These are phyloP conservation scores for Ischnura elegans DNA, from an alignment of 2,888 invertebrate genomes.

Conservation along the genomic window DNA sequence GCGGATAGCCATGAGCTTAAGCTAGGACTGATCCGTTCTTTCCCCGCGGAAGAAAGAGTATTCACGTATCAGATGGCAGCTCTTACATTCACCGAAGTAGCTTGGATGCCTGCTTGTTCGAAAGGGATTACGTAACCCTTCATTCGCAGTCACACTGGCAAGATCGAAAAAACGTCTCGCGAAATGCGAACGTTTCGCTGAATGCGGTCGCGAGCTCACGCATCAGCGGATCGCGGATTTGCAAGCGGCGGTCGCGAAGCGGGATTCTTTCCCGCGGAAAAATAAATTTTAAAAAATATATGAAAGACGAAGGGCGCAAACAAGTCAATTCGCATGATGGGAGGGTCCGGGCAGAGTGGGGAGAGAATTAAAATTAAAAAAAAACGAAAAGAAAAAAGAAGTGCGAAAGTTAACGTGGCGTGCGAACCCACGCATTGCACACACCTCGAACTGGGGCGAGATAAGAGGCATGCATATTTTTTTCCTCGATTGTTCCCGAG, in stretches of 20 bases:
- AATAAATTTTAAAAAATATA: too few species aligned
- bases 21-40: not conserved
- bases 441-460: not conserved
- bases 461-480: not conserved
- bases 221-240: not conserved
- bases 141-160: too few species aligned
- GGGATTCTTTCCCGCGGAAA: not conserved
- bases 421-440: not conserved
- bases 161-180: too few species aligned
- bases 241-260: not conserved
- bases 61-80: not conserved
- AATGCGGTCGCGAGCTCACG: not conserved
- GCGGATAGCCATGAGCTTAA: not conserved
- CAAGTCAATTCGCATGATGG: constrained; percentile 36
- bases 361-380: too few species aligned
- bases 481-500: not conserved
- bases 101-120: too few species aligned
- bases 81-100: not conserved
- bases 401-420: not conserved
- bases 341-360: not conserved
- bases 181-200: not conserved
- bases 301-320: too few species aligned
- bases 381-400: too few species aligned
- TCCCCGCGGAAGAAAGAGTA: not conserved
- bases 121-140: too few species aligned